These are phyloP conservation scores for Dendrocincla fuliginosa DNA, from an alignment of 2,797 vertebrate species.

Conservation along the genomic window DNA sequence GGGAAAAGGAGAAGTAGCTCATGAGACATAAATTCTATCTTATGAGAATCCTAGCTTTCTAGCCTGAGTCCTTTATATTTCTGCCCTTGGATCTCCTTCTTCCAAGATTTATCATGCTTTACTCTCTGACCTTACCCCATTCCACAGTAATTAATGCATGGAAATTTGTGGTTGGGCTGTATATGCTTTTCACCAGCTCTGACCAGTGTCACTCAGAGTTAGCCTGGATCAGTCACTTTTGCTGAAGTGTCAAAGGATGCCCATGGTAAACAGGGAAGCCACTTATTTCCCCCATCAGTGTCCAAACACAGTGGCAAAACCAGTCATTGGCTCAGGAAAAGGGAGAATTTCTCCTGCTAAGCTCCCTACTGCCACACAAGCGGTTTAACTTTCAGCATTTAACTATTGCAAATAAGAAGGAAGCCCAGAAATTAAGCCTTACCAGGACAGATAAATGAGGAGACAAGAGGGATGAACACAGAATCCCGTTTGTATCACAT, in stretches of 20 bases:
- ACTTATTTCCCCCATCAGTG: background rate
- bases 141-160: background rate
- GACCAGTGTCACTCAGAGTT: background rate
- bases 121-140: background rate
- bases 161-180: background rate
- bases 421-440: background rate
- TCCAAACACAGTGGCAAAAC: background rate
- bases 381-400: background rate
- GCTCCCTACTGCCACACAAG: background rate
- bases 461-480: background rate
- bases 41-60: background rate
- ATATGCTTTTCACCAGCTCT: background rate
- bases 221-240: background rate
- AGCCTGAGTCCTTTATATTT: background rate
- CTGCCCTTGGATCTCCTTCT: background rate
- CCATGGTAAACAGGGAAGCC: background rate
- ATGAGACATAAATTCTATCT: background rate
- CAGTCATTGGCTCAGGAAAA: background rate
- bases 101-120: background rate
- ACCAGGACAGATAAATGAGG: background rate
- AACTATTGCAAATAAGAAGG: background rate
- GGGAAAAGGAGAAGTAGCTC: background rate
- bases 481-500: background rate
- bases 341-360: background rate
- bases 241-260: background rate